phyloP scores from a whole-genome alignment of 2,888 invertebrate genomes.

The Sycophila texana region DNA sequence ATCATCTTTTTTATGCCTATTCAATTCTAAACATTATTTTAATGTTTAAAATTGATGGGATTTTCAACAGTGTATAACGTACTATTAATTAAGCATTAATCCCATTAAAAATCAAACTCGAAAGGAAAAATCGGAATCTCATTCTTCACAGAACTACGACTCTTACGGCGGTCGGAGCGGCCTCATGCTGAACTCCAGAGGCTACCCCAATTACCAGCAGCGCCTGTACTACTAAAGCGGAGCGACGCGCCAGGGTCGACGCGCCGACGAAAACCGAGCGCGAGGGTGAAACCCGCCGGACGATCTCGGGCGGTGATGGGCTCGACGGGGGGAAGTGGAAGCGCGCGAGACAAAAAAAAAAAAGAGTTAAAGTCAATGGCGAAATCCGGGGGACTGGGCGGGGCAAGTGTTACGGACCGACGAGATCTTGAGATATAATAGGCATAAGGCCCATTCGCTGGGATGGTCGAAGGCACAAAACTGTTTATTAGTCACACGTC shows the following conservation, averaged over 20 bases:
- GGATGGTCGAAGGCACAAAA: neutral
- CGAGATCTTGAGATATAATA: neutral
- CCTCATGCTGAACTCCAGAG: constrained; percentile 65
- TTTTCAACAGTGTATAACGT: too few species aligned
- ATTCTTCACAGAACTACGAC: constrained; percentile 65
- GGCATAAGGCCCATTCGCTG: neutral
- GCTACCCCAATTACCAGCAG: constrained; percentile 67
- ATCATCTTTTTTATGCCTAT: too few species aligned
- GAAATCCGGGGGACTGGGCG: too few species aligned
- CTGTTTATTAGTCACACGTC: neutral
- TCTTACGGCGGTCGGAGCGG: constrained; percentile 65
- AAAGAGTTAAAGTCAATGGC: neutral
- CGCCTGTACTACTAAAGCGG: constrained; percentile 66
- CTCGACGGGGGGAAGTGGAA: neutral
- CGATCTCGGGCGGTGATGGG: neutral
- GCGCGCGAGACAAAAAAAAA: neutral
- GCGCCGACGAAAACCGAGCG: neutral
- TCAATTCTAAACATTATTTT: too few species aligned
- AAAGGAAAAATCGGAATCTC: neutral
- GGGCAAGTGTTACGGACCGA: neutral
- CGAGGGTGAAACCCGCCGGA: neutral
- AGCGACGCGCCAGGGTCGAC: neutral
- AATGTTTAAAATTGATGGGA: too few species aligned
- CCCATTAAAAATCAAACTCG: too few species aligned
- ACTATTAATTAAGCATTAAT: too few species aligned